A percentile compares a stretch with the other conserved stretches of the same genome.
These are phyloP conservation scores for Oncorhynchus nerka DNA, from an alignment of 2,113 vertebrate species.

Conservation along the genomic window DNA sequence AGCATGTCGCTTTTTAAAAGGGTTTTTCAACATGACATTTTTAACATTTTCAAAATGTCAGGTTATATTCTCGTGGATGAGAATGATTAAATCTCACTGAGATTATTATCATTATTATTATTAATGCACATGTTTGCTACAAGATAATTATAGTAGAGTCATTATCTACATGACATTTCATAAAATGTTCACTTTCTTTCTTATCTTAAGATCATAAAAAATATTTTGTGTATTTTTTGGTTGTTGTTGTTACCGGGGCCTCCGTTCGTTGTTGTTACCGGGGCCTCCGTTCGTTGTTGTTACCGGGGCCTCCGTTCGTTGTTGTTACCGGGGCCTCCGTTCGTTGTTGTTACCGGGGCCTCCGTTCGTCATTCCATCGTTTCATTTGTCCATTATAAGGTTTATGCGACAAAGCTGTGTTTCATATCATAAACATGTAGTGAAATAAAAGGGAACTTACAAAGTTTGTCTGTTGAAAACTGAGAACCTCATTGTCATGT, in stretches of 20 bases:
- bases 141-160: constrained; percentile 94
- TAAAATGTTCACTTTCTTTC: constrained; percentile 81
- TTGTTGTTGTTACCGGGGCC: constrained; percentile 71
- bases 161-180: constrained; percentile 85
- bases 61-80: constrained; percentile 98
- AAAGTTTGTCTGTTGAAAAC: constrained; percentile 23
- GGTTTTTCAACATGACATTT: constrained; percentile 59
- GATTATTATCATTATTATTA: constrained; percentile 77
- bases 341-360: constrained; percentile 70
- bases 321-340: constrained; percentile 39
- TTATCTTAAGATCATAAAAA: constrained; percentile 78
- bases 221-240: constrained; percentile 45
- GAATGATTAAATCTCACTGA: constrained; percentile 99
- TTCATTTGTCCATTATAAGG: constrained; percentile 91
- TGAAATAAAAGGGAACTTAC: constrained; percentile 78
- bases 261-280: too few relatives aligned
- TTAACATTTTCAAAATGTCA: constrained; percentile 80
- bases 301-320: constrained; percentile 71
- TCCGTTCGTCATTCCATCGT: constrained; percentile 71
- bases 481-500: constrained; percentile 78
- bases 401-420: constrained; percentile 86
- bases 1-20: constrained; percentile 85
- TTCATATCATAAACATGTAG: constrained; percentile 90
- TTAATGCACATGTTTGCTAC: constrained; percentile 99
- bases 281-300: constrained; percentile 60